These are phyloP conservation scores for Bathynomus jamesi DNA, from an alignment of 1,140 invertebrate species.

Conservation along the genomic window DNA sequence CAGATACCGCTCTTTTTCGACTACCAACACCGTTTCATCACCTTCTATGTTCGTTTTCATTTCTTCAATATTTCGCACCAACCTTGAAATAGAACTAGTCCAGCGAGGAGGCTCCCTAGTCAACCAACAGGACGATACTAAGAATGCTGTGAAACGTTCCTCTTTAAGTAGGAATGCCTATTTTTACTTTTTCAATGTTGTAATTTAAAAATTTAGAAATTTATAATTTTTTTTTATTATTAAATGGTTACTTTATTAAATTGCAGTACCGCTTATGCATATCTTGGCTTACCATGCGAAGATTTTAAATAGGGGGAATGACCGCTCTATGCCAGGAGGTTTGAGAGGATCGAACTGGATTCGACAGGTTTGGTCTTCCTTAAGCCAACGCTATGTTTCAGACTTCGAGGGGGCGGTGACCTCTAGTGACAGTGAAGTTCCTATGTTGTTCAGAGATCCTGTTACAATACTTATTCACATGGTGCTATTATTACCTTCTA, in stretches of 20 bases:
- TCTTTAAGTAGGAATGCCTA: constrained; percentile 62
- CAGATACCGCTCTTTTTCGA: constrained; percentile 46
- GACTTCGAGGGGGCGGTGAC: constrained; percentile 42
- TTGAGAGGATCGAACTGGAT: constrained; percentile 48
- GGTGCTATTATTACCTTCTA: constrained; percentile 69
- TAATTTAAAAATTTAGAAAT: neutral
- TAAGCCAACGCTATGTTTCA: constrained; percentile 41
- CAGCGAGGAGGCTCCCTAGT: constrained; percentile 72
- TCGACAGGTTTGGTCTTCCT: constrained; percentile 32
- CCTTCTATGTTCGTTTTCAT: constrained; percentile 28
- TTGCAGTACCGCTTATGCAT: constrained; percentile 80
- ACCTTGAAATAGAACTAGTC: constrained; percentile 84
- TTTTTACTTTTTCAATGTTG: neutral
- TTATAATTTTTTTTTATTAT: no score
- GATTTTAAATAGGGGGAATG: constrained; percentile 58
- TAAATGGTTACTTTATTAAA: no score
- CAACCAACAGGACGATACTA: constrained; percentile 39
- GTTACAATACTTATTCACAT: constrained; percentile 76
- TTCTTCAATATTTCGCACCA: constrained; percentile 76
- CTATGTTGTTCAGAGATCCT: constrained; percentile 74
- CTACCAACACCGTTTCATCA: constrained; percentile 35
- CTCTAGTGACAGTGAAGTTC: constrained; percentile 54
- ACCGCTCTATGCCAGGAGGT: constrained; percentile 58
- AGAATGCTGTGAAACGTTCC: constrained; percentile 61
- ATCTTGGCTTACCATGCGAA: constrained; percentile 77